Base-by-base conservation (phyloP, 2,888 invertebrate genomes). In the Torymus tubicola region DNA sequence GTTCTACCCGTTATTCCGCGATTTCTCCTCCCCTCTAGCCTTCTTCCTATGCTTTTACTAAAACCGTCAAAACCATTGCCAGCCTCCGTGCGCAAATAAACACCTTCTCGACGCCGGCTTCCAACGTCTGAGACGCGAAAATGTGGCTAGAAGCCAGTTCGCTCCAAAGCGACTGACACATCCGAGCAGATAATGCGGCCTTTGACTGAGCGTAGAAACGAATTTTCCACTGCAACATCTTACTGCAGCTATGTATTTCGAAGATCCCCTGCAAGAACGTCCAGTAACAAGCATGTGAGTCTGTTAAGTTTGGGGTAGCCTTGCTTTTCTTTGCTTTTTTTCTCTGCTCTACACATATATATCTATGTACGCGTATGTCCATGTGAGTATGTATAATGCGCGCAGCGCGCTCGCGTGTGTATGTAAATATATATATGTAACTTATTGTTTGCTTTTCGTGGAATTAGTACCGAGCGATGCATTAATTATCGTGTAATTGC, bases 261-360 rank as follows among this genome's bases (percentile, higher is more conserved):
- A 81, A 71, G 81, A 81, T 78, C 58, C 74, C 71, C 65, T 75
- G 60, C 75, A 67, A 75, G 81, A 81, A 50, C 78, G 71, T 71
- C 69, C 71, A 61, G 65, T 80, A 80, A 73, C 76, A 73, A 82
- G 77, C 80, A 80, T 82, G 82, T 82, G 73, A 82, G 76, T 80
- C 63, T 68, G 42, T 72, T 63, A 5, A 12, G 24, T 70, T 73
- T 52, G 12, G 4, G 18, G 8, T 61, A 4, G 68, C 31, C 13
- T 31, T 70, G 50, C 58, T 24, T 69, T 64, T 71, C 21, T 14
- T 42, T 68, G 2, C 5, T 57, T 61, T 52, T 67, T 57, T 53
- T 69, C 42, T 69, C 21, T 14, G 14, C 24, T 75, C 60, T 31
- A 52, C 53, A 18, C 11, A 50, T 52, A 31, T 31, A 31, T 31